These are phyloP conservation scores for Corvus cornix DNA, from an alignment of 2,113 vertebrate genomes.

Conservation along the genomic window DNA sequence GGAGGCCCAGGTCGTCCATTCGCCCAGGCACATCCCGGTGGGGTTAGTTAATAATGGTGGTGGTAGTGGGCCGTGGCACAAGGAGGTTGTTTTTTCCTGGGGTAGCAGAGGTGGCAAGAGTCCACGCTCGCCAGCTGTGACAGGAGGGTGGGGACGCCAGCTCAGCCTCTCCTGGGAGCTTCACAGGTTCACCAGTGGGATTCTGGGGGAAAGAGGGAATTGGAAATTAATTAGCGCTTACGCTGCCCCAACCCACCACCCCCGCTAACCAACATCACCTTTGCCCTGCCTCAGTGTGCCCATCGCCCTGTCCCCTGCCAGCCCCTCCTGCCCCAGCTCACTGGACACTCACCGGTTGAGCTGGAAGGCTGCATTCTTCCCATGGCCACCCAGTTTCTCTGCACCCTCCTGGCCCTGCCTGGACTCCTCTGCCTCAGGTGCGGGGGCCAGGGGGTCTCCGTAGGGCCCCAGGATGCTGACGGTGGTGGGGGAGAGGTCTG, in stretches of 20 bases:
- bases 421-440: constrained; percentile 62
- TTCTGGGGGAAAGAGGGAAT: constrained; percentile 65
- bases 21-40: not conserved
- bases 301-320: accelerated
- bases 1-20: constrained; percentile 10
- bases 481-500: constrained; percentile 76
- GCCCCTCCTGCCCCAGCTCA: not conserved
- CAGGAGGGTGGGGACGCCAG: not conserved
- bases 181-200: constrained; percentile 85
- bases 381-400: constrained; percentile 37
- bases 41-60: constrained; percentile 10
- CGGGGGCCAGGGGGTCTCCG: constrained; percentile 61
- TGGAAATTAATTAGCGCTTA: not conserved
- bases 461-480: constrained; percentile 80
- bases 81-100: constrained; percentile 21
- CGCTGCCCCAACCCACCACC: accelerated
- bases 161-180: not conserved
- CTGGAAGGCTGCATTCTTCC: constrained; percentile 73
- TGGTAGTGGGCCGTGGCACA: constrained; percentile 48
- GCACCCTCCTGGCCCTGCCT: constrained; percentile 57
- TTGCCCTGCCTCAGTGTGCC: not conserved
- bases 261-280: accelerated
- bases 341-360: constrained; percentile 74
- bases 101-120: constrained; percentile 4
- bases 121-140: not conserved